phyloP scores from a whole-genome alignment of 2,888 invertebrate genomes.

The Melinopterus prodromus region DNA sequence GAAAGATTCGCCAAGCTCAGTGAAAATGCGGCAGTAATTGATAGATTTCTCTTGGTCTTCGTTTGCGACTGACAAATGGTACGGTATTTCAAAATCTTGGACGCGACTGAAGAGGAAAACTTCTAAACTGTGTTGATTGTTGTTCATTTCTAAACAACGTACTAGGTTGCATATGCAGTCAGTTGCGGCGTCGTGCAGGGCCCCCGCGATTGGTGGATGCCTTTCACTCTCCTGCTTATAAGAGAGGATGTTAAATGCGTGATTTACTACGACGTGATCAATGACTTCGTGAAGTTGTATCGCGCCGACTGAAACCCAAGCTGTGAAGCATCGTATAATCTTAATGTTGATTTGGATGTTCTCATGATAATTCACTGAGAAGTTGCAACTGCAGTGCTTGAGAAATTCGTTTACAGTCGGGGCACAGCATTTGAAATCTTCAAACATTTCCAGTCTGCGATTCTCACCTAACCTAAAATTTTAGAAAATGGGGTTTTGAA shows the following conservation, averaged over 20 bases:
- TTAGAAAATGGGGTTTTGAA: not conserved
- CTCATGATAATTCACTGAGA: conserved; percentile 71
- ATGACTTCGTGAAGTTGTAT: conserved; percentile 78
- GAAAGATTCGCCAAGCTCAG: conserved; percentile 92
- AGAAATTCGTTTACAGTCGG: conserved; percentile 82
- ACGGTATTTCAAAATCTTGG: conserved; percentile 81
- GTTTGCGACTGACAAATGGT: conserved; percentile 89
- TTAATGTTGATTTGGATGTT: conserved; percentile 75
- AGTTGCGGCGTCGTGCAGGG: conserved; percentile 87
- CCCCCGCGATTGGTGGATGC: conserved; percentile 47
- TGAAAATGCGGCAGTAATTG: conserved; percentile 94
- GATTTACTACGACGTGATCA: conserved; percentile 76
- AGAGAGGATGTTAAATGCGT: conserved; percentile 59
- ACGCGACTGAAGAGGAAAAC: conserved; percentile 84
- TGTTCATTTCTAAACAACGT: conserved; percentile 81
- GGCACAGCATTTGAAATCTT: conserved; percentile 80
- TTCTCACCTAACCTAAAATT: conserved; percentile 80
- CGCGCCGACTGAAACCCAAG: conserved; percentile 89
- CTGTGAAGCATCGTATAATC: conserved; percentile 86
- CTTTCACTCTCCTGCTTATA: conserved; percentile 51
- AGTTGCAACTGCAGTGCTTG: conserved; percentile 75
- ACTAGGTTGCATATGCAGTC: conserved; percentile 90
- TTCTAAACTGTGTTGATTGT: conserved; percentile 78
- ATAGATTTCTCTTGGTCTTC: conserved; percentile 95
- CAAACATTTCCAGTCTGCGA: conserved; percentile 83